Evolutionary conservation across 2,113 vertebrate species (phyloP), one percentile per base, ranked within the genome.

Genomic region (Stigmatopora argus): DNA sequence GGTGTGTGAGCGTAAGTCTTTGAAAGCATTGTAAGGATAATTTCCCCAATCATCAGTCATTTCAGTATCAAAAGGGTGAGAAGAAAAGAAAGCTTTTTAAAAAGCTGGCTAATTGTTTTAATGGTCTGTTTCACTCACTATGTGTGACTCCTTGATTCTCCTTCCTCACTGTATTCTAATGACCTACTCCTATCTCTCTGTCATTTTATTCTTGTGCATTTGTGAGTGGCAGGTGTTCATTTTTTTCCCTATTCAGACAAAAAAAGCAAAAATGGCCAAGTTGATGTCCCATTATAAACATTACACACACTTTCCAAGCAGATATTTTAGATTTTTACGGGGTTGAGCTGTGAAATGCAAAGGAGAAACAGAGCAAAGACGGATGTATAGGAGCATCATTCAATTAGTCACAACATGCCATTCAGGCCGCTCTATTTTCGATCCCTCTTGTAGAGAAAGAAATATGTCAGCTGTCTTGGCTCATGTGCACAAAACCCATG

Each of bases 191-290:
- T 49, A 5, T 80, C 72, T 74, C 67, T 65, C 75, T 78, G 59
- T 58, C 74, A 66, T 31, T 55, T 62, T 68, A 68, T 63, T 51
- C 38, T 23, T 67, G 57, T 53, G 59, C 19, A 71, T 73, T 73
- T 76, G 71, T 83, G 84, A 87, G 72, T 80, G 87, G 83, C 84
- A 86, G 77, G 79, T 85, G 81, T 78, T 78, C 78, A 79, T 85
- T 85, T 78, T 74, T 53, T 23, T 23, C 23, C 5, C 13, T 12
- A 13, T 3, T 10, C 70, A 84, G 74, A 86, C 83, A 86, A 85
- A 86, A 77, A 31, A 31, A 78, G 67, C 70, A 70, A 80, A 76
- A 78, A 79, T 71, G 76, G 78, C 83, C 78, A 77, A 83, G 86
- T 88, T 87, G 86, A 81, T 77, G 79, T 68, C 77, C 75, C 75